Conservation (phyloP, 2,888 invertebrate species). For the Ornithoptera alexandrae region DNA sequence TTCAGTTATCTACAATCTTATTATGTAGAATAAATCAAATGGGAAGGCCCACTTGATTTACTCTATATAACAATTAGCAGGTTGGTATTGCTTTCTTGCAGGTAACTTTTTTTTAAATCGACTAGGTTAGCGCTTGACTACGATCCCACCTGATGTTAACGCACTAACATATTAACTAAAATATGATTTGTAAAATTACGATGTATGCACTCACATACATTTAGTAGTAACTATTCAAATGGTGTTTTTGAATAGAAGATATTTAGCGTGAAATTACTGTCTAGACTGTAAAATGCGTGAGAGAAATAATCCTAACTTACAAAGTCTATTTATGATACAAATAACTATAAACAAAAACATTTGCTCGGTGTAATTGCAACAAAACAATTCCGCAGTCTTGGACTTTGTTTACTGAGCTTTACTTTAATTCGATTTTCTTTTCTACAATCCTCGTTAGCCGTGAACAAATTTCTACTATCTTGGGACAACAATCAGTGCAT, state of each 20-base stretch:
- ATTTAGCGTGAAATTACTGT: no score
- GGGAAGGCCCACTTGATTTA: neutral
- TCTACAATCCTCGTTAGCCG: conserved; percentile 21
- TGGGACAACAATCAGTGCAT: conserved; percentile 23
- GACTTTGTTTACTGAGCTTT: conserved; percentile 18
- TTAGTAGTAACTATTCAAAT: no score
- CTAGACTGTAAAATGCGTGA: neutral
- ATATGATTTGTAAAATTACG: no score
- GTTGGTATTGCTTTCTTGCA: neutral
- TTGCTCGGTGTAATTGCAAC: conserved; percentile 4
- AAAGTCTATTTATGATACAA: neutral
- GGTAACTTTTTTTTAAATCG: no score
- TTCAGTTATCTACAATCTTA: neutral
- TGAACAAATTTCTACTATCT: conserved; percentile 21
- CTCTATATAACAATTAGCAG: neutral
- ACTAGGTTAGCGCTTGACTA: no score
- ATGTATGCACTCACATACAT: no score
- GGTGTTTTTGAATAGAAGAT: no score
- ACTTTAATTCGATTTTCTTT: conserved; percentile 19
- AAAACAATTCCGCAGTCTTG: conserved; percentile 17
- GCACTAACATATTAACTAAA: no score
- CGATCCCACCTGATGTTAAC: no score
- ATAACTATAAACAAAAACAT: neutral
- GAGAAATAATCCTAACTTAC: neutral
- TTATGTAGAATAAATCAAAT: no score